Evolutionary conservation across 2,888 invertebrate genomes (phyloP).

Genomic region (Campoletis raptor): DNA sequence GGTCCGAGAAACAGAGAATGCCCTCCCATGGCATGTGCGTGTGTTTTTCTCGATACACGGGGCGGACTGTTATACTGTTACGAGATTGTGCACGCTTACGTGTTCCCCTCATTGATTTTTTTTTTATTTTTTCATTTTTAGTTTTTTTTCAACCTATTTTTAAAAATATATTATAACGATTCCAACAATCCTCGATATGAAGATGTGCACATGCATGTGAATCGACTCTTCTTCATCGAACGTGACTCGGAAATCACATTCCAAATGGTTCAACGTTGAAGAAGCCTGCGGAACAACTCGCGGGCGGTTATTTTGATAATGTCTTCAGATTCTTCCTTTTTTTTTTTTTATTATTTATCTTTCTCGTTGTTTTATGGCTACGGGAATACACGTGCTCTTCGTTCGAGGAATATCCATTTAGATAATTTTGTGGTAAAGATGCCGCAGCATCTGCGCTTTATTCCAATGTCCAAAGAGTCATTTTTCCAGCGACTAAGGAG

Average conservation of each 20-base stretch:
- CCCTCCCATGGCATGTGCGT: not conserved
- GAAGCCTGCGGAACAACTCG: constrained; percentile 23
- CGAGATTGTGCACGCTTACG: constrained; percentile 59
- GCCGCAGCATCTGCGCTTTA: not conserved
- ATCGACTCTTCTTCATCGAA: constrained; percentile 30
- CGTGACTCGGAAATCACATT: constrained; percentile 45
- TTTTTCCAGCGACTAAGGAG: constrained; percentile 16
- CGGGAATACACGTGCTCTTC: constrained; percentile 25
- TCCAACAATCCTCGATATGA: constrained; percentile 29
- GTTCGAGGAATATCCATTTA: constrained; percentile 39
- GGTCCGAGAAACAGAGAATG: constrained; percentile 35
- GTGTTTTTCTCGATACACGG: constrained; percentile 12
- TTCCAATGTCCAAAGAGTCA: constrained; percentile 3
- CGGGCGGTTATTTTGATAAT: constrained; percentile 30
- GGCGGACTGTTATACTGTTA: constrained; percentile 59
- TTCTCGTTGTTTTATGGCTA: constrained; percentile 8
- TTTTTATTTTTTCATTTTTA: not conserved
- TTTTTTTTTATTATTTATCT: not conserved
- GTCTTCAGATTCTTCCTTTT: not conserved
- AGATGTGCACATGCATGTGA: not conserved
- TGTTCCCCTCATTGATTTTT: constrained; percentile 27
- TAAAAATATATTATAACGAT: constrained; percentile 26
- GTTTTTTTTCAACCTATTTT: constrained; percentile 7
- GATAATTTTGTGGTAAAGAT: constrained; percentile 39
- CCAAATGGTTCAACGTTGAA: constrained; percentile 14